Percentiles rank a stretch among this genome's conserved stretches.
Conservation (phyloP, 2,797 vertebrate species). For the Arremon aurantiirostris region DNA sequence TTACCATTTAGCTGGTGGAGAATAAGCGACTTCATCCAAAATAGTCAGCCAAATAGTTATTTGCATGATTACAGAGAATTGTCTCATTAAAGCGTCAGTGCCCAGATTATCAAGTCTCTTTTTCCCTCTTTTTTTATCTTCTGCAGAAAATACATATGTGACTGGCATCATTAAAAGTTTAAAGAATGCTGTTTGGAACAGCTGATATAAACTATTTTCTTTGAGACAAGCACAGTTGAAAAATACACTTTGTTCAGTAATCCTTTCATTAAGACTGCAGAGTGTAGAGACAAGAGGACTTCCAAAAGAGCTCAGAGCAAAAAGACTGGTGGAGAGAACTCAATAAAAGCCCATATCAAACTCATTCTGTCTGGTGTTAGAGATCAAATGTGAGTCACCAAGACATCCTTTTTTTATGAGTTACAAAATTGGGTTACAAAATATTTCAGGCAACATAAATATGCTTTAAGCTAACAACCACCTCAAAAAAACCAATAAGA, state of each 20-base stretch:
- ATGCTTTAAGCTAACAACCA: background rate
- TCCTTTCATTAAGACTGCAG: background rate
- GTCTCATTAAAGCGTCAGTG: background rate
- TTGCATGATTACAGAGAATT: conserved; percentile 19
- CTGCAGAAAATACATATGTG: background rate
- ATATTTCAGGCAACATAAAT: background rate
- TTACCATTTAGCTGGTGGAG: background rate
- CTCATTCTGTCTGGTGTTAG: background rate
- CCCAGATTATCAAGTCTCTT: background rate
- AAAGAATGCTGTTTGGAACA: background rate
- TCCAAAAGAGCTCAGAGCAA: background rate
- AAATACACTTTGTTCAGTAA: background rate
- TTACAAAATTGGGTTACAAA: background rate
- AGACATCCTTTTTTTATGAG: background rate
- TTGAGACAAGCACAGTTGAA: background rate
- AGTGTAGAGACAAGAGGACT: background rate
- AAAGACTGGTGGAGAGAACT: background rate
- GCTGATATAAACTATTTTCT: background rate
- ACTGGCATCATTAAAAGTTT: background rate
- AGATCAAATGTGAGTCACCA: background rate
- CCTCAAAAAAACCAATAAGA: background rate
- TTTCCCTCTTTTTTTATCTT: background rate
- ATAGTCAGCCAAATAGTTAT: background rate
- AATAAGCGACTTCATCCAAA: background rate
- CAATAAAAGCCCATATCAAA: background rate